phyloP scores from a whole-genome alignment of 37 sponge, comb jelly and placozoan genomes.

The Halisarca cf. caerulea region DNA sequence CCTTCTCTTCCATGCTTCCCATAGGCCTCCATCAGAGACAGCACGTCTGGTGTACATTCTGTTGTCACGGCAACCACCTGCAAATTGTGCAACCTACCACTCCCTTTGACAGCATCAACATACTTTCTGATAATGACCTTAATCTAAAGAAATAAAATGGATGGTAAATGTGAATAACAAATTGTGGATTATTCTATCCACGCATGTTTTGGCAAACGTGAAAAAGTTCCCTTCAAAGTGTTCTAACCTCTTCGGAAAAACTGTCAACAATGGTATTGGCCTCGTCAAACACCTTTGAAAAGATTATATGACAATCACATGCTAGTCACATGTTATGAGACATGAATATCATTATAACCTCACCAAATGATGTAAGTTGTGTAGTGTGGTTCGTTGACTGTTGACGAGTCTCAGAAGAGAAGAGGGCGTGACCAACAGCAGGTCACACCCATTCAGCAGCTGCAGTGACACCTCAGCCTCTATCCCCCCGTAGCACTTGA shows the following conservation, averaged over 20 bases:
- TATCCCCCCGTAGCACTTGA: slow-evolving; percentile 6
- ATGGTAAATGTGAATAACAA: neutral
- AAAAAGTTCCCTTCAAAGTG: too few relatives aligned
- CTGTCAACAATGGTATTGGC: neutral
- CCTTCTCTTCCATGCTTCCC: neutral
- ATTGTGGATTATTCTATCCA: too few relatives aligned
- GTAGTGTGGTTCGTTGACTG: neutral
- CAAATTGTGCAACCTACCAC: neutral
- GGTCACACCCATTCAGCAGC: slow-evolving; percentile 22
- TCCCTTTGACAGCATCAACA: neutral
- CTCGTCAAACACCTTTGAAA: slow-evolving; percentile 8
- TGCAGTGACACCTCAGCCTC: neutral
- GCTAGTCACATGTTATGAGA: neutral
- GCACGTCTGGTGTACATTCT: slow-evolving; percentile 23
- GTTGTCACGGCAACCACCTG: slow-evolving; percentile 29
- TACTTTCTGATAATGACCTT: slow-evolving; percentile 15
- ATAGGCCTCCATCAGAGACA: slow-evolving; percentile 20
- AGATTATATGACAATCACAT: neutral
- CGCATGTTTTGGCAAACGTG: too few relatives aligned
- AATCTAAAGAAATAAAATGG: neutral
- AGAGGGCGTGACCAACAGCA: slow-evolving; percentile 11
- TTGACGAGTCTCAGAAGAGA: slow-evolving; percentile 17
- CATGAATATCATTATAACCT: neutral
- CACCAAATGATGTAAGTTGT: slow-evolving; percentile 1
- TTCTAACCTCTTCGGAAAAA: slow-evolving; percentile 10